Conservation (phyloP, 2,113 vertebrate genomes). For the Burhinus oedicnemus region DNA sequence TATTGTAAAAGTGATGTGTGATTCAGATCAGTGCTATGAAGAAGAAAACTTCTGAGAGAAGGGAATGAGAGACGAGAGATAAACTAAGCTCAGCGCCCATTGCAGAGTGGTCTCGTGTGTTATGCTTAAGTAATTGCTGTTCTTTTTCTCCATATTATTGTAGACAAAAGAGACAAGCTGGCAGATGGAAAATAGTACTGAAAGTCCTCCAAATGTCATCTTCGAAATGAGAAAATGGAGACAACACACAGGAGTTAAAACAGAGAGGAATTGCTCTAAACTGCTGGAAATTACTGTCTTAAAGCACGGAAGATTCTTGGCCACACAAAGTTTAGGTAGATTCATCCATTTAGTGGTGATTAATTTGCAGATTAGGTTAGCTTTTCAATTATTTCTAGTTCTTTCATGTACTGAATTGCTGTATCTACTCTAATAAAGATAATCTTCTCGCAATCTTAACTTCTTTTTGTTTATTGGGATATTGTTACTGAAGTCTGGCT, state of each 20-base stretch:
- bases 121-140: not conserved
- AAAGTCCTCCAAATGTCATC: not conserved
- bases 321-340: not conserved
- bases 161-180: slow-evolving; percentile 41
- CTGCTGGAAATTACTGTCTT: not conserved
- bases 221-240: not conserved
- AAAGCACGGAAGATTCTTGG: not conserved
- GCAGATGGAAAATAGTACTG: not conserved
- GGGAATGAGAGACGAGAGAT: not conserved
- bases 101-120: not conserved
- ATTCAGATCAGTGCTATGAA: not conserved
- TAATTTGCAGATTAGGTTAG: not conserved
- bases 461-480: not conserved
- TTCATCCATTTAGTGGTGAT: not conserved
- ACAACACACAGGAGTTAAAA: not conserved
- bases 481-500: not conserved
- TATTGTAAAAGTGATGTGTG: not conserved
- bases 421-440: slow-evolving; percentile 64
- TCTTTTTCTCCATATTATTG: not conserved
- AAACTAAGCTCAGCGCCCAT: not conserved
- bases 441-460: not conserved
- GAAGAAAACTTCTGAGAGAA: not conserved
- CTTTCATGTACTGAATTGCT: not conserved
- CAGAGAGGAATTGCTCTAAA: not conserved
- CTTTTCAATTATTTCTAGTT: not conserved